Evolutionary conservation across 92 coral and sea anemone species (phyloP).

Genomic region (Paramuricea clavata): DNA sequence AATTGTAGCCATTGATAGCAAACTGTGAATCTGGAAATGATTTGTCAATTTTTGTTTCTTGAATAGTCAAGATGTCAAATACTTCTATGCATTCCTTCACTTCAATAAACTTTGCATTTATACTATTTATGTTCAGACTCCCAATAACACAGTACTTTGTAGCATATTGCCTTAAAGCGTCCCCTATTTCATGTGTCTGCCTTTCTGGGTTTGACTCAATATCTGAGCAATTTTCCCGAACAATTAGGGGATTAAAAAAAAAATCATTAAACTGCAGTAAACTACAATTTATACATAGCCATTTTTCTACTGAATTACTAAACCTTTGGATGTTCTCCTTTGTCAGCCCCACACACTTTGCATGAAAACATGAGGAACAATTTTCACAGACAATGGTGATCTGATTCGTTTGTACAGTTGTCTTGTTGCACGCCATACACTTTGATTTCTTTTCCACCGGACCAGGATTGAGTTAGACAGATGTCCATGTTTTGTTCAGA

Average conservation of each 20-base stretch:
- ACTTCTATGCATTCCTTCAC: constrained; percentile 46
- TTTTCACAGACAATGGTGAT: no score
- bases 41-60: constrained; percentile 53
- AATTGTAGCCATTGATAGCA: no score
- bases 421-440: no score
- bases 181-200: neutral
- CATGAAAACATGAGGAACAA: constrained; percentile 43
- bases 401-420: no score
- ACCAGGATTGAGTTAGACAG: no score
- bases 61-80: constrained; percentile 50
- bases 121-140: constrained; percentile 39
- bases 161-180: neutral
- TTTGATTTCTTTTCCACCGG: no score
- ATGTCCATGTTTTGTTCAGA: no score
- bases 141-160: constrained; percentile 35
- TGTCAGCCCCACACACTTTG: constrained; percentile 46
- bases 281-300: constrained; percentile 37
- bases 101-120: constrained; percentile 33
- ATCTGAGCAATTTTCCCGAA: no score
- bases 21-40: no score
- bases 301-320: neutral
- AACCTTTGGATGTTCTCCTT: constrained; percentile 18
- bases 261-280: constrained; percentile 38
- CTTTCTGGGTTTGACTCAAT: neutral
- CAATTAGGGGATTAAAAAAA: neutral